Evolutionary conservation across 2,888 invertebrate species (phyloP), one percentile per base, ranked within the genome.

Genomic region (Andrena fulva): DNA sequence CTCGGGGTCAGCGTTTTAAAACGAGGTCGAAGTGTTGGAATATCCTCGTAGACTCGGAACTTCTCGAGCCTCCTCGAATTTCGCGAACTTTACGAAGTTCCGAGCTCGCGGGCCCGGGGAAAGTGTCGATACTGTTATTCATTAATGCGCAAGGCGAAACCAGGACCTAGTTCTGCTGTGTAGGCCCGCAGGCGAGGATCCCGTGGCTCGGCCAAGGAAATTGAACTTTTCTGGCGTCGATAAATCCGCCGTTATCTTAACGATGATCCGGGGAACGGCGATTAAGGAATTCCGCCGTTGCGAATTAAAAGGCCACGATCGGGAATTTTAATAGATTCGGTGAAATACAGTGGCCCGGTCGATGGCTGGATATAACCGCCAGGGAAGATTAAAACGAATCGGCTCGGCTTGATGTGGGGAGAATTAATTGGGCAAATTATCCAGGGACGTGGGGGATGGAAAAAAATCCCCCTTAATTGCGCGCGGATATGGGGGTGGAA

Each of bases 181-280:
- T 20, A 62, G 10, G 7, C n/a, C 33, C 33, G 8, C 16, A 5
- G 62, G 33, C 24, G 16, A 54, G 48, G 29, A 62, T 33, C 54
- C 54, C 7, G 24, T 0, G 48, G 31, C 20, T 60, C 52, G 33
- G 56, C 48, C 27, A 48, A 33, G 69, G 78, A 77, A 79, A 72
- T 80, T 71, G 42, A 67, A 71, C 66, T 72, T 80, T 63, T 72
- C 62, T 67, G 62, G 7, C 70, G 35, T 20, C 52, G 71, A 80
- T 80, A 80, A 80, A 80, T 80, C 71, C 60, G 20, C 52, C 20
- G 80, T 67, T 80, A 80, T 80, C 80, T 80, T 67, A 80, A 80
- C 80, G 80, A 80, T 80, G 24, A 71, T 79, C 80, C 56, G 4
- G 24, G 10, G 56, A 56, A 24, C 56, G 52, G 20, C 75, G 33